A percentile compares a stretch with the other conserved stretches of the same genome.
Evolutionary conservation across 2,797 vertebrate species (phyloP).

Genomic region (Enteromius trimaculatus): DNA sequence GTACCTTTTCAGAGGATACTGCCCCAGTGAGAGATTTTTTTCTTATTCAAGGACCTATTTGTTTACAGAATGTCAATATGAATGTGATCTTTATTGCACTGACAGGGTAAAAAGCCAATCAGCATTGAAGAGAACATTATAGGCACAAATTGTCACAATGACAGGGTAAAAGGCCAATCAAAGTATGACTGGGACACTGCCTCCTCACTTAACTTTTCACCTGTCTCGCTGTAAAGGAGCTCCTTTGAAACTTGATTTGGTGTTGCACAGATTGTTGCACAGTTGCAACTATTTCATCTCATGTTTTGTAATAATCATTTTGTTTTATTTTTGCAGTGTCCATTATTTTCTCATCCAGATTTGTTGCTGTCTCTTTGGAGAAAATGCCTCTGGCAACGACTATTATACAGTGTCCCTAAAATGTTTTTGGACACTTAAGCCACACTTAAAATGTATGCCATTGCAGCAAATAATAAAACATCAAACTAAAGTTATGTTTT

Average conservation of each 20-base stretch:
- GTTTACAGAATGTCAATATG: conserved; percentile 1
- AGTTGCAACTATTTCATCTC: not conserved
- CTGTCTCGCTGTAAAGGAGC: not conserved
- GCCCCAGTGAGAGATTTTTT: not conserved
- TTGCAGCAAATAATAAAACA: conserved; percentile 14
- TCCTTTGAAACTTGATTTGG: not conserved
- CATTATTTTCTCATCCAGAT: conserved; percentile 4
- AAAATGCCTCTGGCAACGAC: conserved; percentile 16
- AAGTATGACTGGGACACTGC: not conserved
- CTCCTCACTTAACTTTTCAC: not conserved
- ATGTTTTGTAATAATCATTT: not conserved
- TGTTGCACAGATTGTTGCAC: not conserved
- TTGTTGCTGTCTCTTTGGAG: not conserved
- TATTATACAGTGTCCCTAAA: not conserved
- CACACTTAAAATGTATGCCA: conserved; percentile 1
- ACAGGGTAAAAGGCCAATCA: conserved; percentile 28
- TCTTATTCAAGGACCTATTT: not conserved
- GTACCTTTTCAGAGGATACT: not conserved
- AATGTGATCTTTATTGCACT: conserved; percentile 20
- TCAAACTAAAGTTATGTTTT: conserved; percentile 1
- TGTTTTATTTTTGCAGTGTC: not conserved
- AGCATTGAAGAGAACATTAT: conserved; percentile 1
- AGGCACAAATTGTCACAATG: not conserved
- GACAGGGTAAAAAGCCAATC: conserved; percentile 27
- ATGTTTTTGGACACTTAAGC: not conserved